Conservation (phyloP, 2,113 vertebrate genomes). For the Lipophrys pholis region DNA sequence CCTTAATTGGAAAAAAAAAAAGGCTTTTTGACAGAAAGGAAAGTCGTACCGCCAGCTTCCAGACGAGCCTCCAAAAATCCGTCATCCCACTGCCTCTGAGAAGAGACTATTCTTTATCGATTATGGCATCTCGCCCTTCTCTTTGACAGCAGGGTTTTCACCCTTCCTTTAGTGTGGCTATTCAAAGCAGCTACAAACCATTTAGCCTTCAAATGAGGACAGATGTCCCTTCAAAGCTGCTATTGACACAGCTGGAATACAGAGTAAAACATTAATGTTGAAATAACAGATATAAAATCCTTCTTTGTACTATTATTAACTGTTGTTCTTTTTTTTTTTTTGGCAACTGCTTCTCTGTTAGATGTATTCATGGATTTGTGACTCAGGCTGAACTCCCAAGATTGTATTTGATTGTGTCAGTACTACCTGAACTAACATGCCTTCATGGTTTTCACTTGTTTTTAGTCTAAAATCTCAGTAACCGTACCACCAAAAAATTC, state of each 20-base stretch:
- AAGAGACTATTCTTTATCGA: not conserved
- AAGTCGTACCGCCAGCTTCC: no score
- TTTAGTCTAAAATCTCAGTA: not conserved
- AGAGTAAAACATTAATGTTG: not conserved
- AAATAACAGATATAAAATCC: not conserved
- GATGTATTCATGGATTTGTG: not conserved
- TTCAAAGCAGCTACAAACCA: constrained; percentile 13
- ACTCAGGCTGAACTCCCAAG: not conserved
- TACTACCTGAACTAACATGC: not conserved
- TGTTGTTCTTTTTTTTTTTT: not conserved
- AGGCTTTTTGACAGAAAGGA: no score
- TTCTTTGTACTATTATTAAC: not conserved
- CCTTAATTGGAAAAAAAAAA: no score
- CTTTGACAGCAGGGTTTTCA: no score
- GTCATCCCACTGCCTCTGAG: not conserved
- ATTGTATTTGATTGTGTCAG: constrained; percentile 1
- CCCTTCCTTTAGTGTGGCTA: not conserved
- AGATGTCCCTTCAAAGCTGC: not conserved
- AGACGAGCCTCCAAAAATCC: no score
- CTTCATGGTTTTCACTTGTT: constrained; percentile 8
- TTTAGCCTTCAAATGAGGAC: not conserved
- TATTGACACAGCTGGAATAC: not conserved
- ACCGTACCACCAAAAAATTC: not conserved
- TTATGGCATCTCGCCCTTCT: not conserved
- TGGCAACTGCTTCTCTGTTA: not conserved